Evolutionary conservation across 2,888 invertebrate species (phyloP).

Genomic region (Rhagonycha lutea): DNA sequence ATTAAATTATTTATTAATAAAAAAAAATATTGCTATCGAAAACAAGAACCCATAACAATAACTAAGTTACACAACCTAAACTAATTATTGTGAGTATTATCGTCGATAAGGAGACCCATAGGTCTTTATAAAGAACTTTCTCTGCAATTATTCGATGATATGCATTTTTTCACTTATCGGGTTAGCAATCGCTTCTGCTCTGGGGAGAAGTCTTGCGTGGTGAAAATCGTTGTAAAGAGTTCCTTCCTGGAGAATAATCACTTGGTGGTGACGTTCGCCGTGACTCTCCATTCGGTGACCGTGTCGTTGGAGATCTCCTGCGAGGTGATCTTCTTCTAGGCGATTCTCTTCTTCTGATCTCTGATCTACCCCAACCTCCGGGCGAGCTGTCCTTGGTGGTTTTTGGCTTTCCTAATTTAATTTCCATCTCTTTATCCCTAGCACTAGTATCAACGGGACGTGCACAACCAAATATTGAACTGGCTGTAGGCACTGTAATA

Average conservation of each 20-base stretch:
- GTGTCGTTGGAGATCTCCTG: slow-evolving; percentile 18
- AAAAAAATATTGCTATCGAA: too few relatives aligned
- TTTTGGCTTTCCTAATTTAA: slow-evolving; percentile 71
- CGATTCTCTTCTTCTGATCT: slow-evolving; percentile 12
- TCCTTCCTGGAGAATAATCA: slow-evolving; percentile 1
- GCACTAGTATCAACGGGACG: slow-evolving; percentile 94
- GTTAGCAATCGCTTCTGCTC: slow-evolving; percentile 13
- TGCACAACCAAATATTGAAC: slow-evolving; percentile 91
- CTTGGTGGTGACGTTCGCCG: neutral
- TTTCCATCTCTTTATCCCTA: slow-evolving; percentile 89
- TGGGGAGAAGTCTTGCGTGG: slow-evolving; percentile 9
- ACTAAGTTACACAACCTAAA: too few relatives aligned
- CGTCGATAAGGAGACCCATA: too few relatives aligned
- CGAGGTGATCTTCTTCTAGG: slow-evolving; percentile 14
- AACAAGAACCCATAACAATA: too few relatives aligned
- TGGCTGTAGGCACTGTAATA: slow-evolving; percentile 56
- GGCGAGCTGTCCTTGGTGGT: slow-evolving; percentile 24
- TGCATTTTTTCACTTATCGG: slow-evolving; percentile 6
- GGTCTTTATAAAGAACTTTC: neutral
- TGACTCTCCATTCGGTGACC: slow-evolving; percentile 7
- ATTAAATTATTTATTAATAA: too few relatives aligned
- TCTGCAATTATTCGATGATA: slow-evolving; percentile 15
- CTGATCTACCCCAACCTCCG: slow-evolving; percentile 27
- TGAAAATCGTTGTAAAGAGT: slow-evolving; percentile 24
- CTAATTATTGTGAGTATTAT: too few relatives aligned